Conservation (phyloP, 35 echinoderm and acorn worm genomes). For the Acanthaster planci region DNA sequence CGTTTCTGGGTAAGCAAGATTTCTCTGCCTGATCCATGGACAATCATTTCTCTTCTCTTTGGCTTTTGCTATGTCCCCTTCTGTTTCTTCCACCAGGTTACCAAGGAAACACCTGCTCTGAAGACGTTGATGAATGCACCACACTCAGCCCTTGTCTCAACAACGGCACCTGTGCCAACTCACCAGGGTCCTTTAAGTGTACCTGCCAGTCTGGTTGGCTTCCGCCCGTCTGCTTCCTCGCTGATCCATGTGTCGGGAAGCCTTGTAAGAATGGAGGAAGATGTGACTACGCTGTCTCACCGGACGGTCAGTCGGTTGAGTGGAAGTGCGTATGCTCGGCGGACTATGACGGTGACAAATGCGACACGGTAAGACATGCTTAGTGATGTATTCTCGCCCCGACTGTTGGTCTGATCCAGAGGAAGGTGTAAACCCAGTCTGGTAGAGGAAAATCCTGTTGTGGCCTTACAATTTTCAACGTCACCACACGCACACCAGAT, state of each 20-base stretch:
- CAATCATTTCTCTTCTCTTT: no score
- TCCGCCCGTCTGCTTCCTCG: constrained; percentile 21
- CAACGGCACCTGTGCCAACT: constrained; percentile 67
- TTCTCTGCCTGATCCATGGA: no score
- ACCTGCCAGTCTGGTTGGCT: constrained; percentile 52
- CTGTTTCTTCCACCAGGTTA: constrained; percentile 62
- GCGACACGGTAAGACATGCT: constrained; percentile 57
- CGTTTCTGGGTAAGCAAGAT: no score
- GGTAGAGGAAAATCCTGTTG: no score
- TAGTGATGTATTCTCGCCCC: no score
- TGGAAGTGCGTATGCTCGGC: constrained; percentile 47
- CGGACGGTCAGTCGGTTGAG: background rate
- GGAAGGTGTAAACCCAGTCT: no score
- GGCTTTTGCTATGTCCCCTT: background rate
- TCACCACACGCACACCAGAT: no score
- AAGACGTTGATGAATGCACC: constrained; percentile 79
- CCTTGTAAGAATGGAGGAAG: constrained; percentile 70
- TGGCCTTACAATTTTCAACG: no score
- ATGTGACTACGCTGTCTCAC: constrained; percentile 4
- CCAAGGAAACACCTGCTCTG: constrained; percentile 61
- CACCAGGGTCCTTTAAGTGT: constrained; percentile 53
- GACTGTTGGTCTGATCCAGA: no score
- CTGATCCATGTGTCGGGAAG: constrained; percentile 37
- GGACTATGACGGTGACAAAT: constrained; percentile 46
- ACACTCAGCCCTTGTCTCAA: constrained; percentile 52